Evolutionary conservation across 2,888 invertebrate genomes (phyloP), one percentile per base, ranked within the genome.

Genomic region (Zelleria hepariella): DNA sequence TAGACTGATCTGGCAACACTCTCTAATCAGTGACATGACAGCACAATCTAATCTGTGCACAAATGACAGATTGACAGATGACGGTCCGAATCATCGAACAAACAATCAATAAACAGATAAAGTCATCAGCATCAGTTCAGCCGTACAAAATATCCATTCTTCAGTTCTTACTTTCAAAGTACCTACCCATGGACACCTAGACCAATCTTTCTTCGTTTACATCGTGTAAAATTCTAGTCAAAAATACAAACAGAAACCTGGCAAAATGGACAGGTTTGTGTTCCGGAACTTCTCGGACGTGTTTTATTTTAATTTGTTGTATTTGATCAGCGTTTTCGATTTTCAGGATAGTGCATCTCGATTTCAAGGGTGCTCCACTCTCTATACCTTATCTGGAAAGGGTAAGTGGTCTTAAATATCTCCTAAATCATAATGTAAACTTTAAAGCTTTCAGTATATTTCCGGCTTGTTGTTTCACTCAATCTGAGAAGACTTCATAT

Each of bases 331-430:
- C 32, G 15, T 61, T 64, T 63, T 60, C 60, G 57, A 63, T 63
- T 74, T 75, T 42, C 68, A 89, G 89, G 68, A 77, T 89, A 61
- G 94, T 96, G 15, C 96, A 96, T 78, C 82, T 97, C 62, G 97
- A 96, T 83, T 78, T 96, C 47, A 96, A 96, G 83, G 96, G 96
- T 8, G 96, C 96, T 24, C 95, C 96, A 7, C 93, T 94, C 21
- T 92, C 92, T 70, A 73, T 94, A 0, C 78, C 82, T 0, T 94
- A 92, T 71, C 90, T 89, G 52, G 77, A 80, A 66, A 72, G 78
- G 74, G 89, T 87, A 71, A 73, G 26, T 48, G 18, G n/a, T n/a
- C n/a, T n/a, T n/a, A n/a, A n/a, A n/a, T n/a, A n/a, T n/a, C n/a
- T n/a, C 32, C 49, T 49, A 2, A 21, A 32, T 32, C 2, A 32